Base-by-base conservation (phyloP, 1,140 invertebrate species). In the Babylonia areolata region DNA sequence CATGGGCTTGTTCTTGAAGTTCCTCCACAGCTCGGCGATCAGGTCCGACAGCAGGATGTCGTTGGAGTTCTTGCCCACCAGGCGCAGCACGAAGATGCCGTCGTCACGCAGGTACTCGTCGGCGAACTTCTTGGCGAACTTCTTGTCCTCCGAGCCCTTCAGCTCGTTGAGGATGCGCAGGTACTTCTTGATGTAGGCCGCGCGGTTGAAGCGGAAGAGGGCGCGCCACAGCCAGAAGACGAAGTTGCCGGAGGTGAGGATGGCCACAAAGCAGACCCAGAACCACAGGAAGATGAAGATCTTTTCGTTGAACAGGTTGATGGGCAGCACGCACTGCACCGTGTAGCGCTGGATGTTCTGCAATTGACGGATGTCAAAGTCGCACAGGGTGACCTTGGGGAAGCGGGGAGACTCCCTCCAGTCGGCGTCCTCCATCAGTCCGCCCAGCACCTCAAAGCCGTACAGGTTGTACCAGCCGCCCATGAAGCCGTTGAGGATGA, bases 241-340 rank as follows among this genome's bases (percentile, higher is more conserved):
- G 88, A 94, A 91, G 85, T 92, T 92, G 39, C 89, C 90, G n/a
- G 81, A 79, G 9, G 91, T 93, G 9, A 92, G 73, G 35, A 90
- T 75, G 85, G 91, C 91, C 69, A 94, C 92, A 39, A 93, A 85
- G 78, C 93, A 91, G 64, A 93, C 91, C 93, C 93, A 94, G 86
- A 93, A 94, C 93, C 93, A 94, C 11, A 94, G 87, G 88, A 94
- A 93, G n/a, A 92, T 92, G 87, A 93, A 94, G 85, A 95, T 95
- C 89, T 95, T 95, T 90, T 95, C 95, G 90, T 95, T 95, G 92
- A 95, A 95, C 42, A 95, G 92, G 88, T 95, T 95, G 89, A 95
- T 95, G 39, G 95, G 95, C 85, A 95, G 90, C 31, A 95, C 95
- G 87, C 95, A 95, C 88, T 95, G 95, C 40, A 94, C 94, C 1